Conservation (phyloP, 2,797 vertebrate species). For the Cuculus canorus region DNA sequence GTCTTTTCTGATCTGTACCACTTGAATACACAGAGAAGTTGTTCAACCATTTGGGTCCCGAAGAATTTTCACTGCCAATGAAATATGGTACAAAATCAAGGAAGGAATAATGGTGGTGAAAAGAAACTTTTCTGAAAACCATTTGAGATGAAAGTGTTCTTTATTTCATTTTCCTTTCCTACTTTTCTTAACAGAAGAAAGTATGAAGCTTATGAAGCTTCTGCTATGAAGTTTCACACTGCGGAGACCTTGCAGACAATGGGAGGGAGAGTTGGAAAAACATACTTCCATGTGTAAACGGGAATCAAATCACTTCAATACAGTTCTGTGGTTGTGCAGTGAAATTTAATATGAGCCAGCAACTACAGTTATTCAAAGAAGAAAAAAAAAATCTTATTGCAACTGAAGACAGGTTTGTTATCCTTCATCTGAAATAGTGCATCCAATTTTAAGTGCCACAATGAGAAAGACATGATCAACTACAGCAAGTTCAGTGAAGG, state of each 20-base stretch:
- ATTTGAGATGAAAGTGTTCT: constrained; percentile 32
- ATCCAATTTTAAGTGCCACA: not conserved
- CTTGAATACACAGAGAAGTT: not conserved
- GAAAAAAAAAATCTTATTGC: not conserved
- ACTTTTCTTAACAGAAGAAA: constrained; percentile 26
- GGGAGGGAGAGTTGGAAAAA: not conserved
- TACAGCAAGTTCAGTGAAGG: not conserved
- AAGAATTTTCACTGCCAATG: not conserved
- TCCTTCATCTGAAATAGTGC: not conserved
- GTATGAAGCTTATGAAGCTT: not conserved
- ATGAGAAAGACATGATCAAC: not conserved
- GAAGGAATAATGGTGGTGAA: not conserved
- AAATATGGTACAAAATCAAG: not conserved
- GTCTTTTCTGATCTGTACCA: constrained; percentile 1
- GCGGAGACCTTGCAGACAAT: not conserved
- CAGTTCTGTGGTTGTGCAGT: not conserved
- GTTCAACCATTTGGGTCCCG: not conserved
- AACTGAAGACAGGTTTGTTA: not conserved
- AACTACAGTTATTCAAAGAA: not conserved
- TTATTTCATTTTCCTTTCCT: constrained; percentile 3
- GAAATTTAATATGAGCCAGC: not conserved
- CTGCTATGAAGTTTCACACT: not conserved
- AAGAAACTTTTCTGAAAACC: not conserved
- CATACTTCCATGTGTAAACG: not conserved
- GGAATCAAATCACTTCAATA: not conserved